phyloP scores from a whole-genome alignment of 2,888 invertebrate genomes.

The Rhynchonema sp. region DNA sequence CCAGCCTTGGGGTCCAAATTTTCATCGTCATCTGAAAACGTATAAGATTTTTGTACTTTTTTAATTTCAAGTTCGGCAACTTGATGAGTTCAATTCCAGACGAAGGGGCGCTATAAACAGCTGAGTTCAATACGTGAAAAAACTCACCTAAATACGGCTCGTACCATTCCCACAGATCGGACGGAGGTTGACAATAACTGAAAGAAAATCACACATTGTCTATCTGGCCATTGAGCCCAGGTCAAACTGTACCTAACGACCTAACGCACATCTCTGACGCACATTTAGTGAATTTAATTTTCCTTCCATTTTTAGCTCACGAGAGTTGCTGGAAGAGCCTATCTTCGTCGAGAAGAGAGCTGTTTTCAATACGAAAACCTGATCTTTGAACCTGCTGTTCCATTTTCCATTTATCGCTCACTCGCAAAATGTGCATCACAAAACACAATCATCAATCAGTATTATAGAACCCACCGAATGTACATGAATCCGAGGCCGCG shows the following conservation, averaged over 20 bases:
- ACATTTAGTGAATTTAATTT: too few species aligned
- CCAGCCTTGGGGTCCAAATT: slow-evolving; percentile 91
- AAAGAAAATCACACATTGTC: slow-evolving; percentile 21
- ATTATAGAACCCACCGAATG: slow-evolving; percentile 41
- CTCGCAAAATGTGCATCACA: too few species aligned
- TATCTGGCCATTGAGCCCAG: too few species aligned
- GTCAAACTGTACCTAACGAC: too few species aligned
- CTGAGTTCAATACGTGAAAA: slow-evolving; percentile 1
- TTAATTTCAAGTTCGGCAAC: not conserved
- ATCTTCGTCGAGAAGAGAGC: too few species aligned
- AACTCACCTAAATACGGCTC: slow-evolving; percentile 58
- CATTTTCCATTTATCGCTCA: too few species aligned
- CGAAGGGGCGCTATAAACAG: not conserved
- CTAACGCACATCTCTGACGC: too few species aligned
- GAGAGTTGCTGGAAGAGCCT: too few species aligned
- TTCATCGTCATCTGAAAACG: slow-evolving; percentile 22
- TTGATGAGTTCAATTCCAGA: not conserved
- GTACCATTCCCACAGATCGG: slow-evolving; percentile 88
- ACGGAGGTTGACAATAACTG: slow-evolving; percentile 88
- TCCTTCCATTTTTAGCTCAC: too few species aligned
- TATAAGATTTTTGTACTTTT: not conserved
- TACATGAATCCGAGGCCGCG: slow-evolving; percentile 73
- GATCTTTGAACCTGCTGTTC: too few species aligned
- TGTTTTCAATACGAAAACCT: too few species aligned
- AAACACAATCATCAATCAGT: too few species aligned